Conservation (phyloP, 2,888 invertebrate species). For the Harpagoxenus sublaevis region DNA sequence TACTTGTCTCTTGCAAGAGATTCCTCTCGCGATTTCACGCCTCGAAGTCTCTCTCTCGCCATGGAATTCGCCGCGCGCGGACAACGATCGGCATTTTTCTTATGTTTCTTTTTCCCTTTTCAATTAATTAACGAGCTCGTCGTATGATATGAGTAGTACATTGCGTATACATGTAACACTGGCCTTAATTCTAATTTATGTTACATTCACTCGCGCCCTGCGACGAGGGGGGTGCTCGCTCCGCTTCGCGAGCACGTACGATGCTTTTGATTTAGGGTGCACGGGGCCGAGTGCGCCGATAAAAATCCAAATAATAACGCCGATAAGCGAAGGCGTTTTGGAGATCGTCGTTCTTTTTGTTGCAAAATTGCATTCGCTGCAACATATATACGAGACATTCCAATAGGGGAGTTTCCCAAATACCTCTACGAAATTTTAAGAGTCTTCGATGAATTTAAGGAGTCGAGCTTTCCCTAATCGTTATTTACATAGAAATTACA, state of each 20-base stretch:
- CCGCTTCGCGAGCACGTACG: conserved; percentile 38
- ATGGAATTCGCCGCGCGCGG: conserved; percentile 67
- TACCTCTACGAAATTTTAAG: background rate
- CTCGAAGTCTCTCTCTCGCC: conserved; percentile 50
- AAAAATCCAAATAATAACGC: conserved; percentile 53
- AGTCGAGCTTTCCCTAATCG: background rate
- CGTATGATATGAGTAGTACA: conserved; percentile 86
- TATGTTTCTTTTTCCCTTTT: conserved; percentile 28
- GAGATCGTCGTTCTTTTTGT: conserved; percentile 25
- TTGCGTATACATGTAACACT: conserved; percentile 86
- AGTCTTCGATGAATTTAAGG: background rate
- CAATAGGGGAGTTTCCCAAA: background rate
- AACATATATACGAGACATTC: conserved; percentile 18
- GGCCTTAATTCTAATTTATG: conserved; percentile 86
- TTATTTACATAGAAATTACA: background rate
- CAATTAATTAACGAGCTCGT: conserved; percentile 78
- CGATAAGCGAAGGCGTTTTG: conserved; percentile 38
- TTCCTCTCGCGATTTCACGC: conserved; percentile 7
- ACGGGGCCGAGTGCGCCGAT: conserved; percentile 65
- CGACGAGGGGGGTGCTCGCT: conserved; percentile 7
- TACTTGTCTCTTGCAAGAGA: conserved; percentile 30
- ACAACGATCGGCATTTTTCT: conserved; percentile 32
- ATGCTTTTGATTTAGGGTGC: conserved; percentile 68
- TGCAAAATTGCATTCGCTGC: background rate
- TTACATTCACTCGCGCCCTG: conserved; percentile 65